Evolutionary conservation across 2,888 invertebrate genomes (phyloP).

Genomic region (Xestia sexstrigata): DNA sequence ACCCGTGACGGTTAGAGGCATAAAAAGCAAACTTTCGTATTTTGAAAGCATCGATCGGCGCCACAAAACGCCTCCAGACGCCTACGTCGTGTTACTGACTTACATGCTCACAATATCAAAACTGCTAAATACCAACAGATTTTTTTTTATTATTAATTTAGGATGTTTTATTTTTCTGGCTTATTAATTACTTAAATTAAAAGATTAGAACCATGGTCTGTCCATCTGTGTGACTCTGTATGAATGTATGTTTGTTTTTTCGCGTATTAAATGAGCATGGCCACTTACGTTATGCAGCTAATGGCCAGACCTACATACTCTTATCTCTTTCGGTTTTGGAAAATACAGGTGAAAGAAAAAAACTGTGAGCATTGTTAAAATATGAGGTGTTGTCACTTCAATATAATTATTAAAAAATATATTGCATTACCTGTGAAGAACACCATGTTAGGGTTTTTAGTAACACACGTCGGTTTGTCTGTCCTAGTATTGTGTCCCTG

Average conservation of each 20-base stretch:
- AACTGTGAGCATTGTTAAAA: not conserved
- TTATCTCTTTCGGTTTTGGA: slow-evolving; percentile 4
- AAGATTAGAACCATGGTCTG: slow-evolving; percentile 36
- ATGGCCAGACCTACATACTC: not conserved
- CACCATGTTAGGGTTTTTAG: not conserved
- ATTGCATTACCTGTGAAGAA: not conserved
- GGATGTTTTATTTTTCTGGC: slow-evolving; percentile 13
- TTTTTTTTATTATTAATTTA: not conserved
- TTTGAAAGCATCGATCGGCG: slow-evolving; percentile 26
- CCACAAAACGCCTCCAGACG: slow-evolving; percentile 11
- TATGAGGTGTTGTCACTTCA: not conserved
- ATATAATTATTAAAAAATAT: not conserved
- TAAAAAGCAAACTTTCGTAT: slow-evolving; percentile 45
- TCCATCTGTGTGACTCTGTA: slow-evolving; percentile 21
- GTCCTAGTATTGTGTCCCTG: not conserved
- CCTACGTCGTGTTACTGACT: slow-evolving; percentile 14
- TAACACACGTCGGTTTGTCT: not conserved
- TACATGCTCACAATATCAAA: slow-evolving; percentile 13
- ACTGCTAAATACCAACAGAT: slow-evolving; percentile 5
- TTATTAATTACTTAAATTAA: slow-evolving; percentile 8
- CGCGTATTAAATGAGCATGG: not conserved
- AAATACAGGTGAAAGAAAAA: slow-evolving; percentile 5
- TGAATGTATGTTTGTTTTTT: slow-evolving; percentile 37
- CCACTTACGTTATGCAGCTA: not conserved
- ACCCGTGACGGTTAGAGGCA: slow-evolving; percentile 80